Evolutionary conservation across 35 echinoderm and acorn worm genomes (phyloP), one percentile per base, ranked within the genome.

Genomic region (Ophiothrix spiculata): DNA sequence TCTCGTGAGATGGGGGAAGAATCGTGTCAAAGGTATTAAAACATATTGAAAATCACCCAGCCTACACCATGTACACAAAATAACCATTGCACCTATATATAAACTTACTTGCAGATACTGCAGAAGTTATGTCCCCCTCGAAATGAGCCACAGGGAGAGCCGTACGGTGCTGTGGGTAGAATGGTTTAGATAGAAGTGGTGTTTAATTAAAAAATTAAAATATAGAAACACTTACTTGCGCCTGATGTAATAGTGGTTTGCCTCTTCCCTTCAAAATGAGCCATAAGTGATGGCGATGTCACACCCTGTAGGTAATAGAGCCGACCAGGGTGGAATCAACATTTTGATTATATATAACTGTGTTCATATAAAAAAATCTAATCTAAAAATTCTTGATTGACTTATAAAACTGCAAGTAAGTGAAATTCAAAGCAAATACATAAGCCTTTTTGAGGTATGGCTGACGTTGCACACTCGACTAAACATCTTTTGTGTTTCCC

Each of bases 221-320:
- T 16, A 36, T 33, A 33, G 14, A 33, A 42, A 45, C 80, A 82
- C 80, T 82, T 82, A 82, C 80, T 82, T 82, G 40, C 38, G 54
- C 80, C 40, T 46, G 80, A 46, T 31, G 41, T 33, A 32, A 82
- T 82, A 16, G 80, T 82, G 6, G 80, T 41, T 19, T 32, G 8
- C 34, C 80, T 82, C n/a, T 41, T 45, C 33, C 80, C 80, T 41
- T 82, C 80, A 82, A 82, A 82, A 32, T 82, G 80, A n/a, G 80
- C 80, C 25, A 45, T n/a, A 40, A 82, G 40, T 45, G 49, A 40
- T 0, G 80, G 31, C 32, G 37, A 25, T 81, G 17, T 31, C 39
- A 49, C 42, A 49, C 42, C 42, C 42, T 49, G 42, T 49, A 49
- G 6, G 42, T 49, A 49, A 49, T 49, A 49, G 42, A 49, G 42